Percentiles rank a stretch among this genome's conserved stretches.
These are phyloP conservation scores for Nymphalis urticae DNA, from an alignment of 2,888 invertebrate species.

Conservation along the genomic window DNA sequence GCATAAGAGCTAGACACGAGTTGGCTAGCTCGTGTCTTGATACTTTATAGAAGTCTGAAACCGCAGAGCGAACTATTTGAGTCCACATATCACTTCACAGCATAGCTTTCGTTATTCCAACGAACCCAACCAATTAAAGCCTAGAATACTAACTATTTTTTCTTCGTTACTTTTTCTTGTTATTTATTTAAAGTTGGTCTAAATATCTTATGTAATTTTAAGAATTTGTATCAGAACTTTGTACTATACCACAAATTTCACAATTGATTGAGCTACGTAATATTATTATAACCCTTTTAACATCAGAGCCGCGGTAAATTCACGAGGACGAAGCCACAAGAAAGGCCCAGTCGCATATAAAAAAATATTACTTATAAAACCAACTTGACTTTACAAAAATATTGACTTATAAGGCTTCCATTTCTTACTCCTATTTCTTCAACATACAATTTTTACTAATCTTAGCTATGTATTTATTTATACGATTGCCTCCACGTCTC, in stretches of 20 bases:
- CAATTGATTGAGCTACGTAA: background rate
- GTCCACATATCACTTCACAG: constrained; percentile 23
- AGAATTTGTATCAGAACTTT: no score
- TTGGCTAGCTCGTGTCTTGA: constrained; percentile 15
- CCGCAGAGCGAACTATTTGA: constrained; percentile 21
- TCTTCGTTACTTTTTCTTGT: background rate
- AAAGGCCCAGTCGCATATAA: background rate
- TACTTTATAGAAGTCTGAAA: constrained; percentile 20
- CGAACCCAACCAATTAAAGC: background rate
- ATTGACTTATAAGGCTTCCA: background rate
- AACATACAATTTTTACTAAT: background rate
- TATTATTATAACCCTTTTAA: background rate
- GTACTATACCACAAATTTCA: no score
- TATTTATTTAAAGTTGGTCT: no score
- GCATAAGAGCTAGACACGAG: no score
- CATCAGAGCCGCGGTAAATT: background rate
- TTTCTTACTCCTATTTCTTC: background rate
- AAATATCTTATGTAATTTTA: no score
- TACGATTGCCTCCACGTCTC: constrained; percentile 48
- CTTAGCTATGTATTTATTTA: background rate
- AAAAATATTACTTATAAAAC: background rate
- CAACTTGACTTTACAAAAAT: no score
- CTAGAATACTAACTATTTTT: background rate
- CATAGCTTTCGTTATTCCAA: constrained; percentile 8
- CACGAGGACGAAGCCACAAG: background rate